A percentile compares a stretch with the other conserved stretches of the same genome.
phyloP scores from a whole-genome alignment of 2,888 invertebrate species.

The Agonopterix arenella region DNA sequence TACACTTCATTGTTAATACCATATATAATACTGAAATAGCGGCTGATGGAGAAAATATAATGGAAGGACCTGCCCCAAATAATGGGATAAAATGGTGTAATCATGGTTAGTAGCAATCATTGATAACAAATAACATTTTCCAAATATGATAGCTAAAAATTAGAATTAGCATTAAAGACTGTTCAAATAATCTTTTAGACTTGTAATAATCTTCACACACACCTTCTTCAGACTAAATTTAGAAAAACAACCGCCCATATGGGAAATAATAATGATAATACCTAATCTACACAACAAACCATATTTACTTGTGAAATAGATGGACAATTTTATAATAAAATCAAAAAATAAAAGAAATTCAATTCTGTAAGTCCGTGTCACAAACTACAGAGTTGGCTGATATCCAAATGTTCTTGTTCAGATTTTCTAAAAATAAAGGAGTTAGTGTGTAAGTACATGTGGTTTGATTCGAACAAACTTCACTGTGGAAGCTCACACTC shows the following conservation, averaged over 20 bases:
- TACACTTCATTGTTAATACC: background rate
- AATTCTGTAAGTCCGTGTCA: slow-evolving; percentile 14
- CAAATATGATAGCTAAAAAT: background rate
- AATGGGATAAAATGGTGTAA: too few species aligned
- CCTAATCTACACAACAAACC: too few species aligned
- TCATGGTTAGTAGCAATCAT: too few species aligned
- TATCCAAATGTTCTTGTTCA: slow-evolving; percentile 49
- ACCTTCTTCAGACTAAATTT: slow-evolving; percentile 66
- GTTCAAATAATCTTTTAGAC: background rate
- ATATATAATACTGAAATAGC: too few species aligned
- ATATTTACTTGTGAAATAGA: too few species aligned
- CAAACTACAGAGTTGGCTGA: slow-evolving; percentile 43
- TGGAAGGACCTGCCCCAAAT: too few species aligned
- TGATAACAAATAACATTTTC: background rate
- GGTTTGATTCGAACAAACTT: slow-evolving; percentile 42
- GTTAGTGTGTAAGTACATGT: slow-evolving; percentile 26
- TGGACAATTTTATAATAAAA: too few species aligned
- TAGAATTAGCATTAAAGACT: background rate
- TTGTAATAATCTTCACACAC: slow-evolving; percentile 21
- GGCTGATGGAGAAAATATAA: too few species aligned
- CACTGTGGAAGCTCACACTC: slow-evolving; percentile 18
- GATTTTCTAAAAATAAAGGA: slow-evolving; percentile 59
- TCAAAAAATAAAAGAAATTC: background rate
- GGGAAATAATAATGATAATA: slow-evolving; percentile 14
- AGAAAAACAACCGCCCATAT: slow-evolving; percentile 71